Evolutionary conservation across 1,140 invertebrate species (phyloP).

Genomic region (Calycopis cecrops): DNA sequence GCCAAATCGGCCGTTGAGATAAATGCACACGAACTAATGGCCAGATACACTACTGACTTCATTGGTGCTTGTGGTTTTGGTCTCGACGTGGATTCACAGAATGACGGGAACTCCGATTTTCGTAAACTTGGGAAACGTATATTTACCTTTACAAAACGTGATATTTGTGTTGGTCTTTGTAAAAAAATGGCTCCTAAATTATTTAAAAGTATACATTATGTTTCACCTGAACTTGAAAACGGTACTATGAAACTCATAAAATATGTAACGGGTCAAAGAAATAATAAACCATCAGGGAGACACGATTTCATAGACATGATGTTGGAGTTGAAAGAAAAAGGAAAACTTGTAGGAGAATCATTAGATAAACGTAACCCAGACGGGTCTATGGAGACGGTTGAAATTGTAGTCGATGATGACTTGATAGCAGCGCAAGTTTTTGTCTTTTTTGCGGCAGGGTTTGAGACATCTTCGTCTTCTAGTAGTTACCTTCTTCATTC

Average conservation of each 20-base stretch:
- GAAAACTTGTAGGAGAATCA: conserved; percentile 20
- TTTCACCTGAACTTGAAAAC: conserved; percentile 13
- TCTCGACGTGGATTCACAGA: neutral
- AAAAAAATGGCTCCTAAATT: neutral
- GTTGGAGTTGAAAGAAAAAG: conserved; percentile 20
- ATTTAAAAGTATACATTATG: conserved; percentile 14
- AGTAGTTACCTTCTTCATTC: conserved; percentile 17
- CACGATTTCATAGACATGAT: conserved; percentile 27
- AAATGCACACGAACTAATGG: neutral
- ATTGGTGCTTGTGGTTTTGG: neutral
- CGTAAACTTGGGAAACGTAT: neutral
- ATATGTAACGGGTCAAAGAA: conserved; percentile 16
- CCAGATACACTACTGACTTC: neutral
- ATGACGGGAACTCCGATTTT: conserved; percentile 1
- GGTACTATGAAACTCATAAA: conserved; percentile 6
- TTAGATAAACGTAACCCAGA: conserved; percentile 13
- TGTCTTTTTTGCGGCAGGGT: conserved; percentile 22
- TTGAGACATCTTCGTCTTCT: conserved; percentile 24
- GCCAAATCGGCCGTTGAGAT: neutral
- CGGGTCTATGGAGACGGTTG: conserved; percentile 12
- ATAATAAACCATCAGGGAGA: conserved; percentile 17
- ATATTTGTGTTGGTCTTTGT: neutral
- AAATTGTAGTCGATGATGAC: conserved; percentile 19
- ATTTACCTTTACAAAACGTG: neutral
- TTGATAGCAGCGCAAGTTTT: conserved; percentile 23